phyloP scores from a whole-genome alignment of 2,113 vertebrate genomes.

The Nestor notabilis region DNA sequence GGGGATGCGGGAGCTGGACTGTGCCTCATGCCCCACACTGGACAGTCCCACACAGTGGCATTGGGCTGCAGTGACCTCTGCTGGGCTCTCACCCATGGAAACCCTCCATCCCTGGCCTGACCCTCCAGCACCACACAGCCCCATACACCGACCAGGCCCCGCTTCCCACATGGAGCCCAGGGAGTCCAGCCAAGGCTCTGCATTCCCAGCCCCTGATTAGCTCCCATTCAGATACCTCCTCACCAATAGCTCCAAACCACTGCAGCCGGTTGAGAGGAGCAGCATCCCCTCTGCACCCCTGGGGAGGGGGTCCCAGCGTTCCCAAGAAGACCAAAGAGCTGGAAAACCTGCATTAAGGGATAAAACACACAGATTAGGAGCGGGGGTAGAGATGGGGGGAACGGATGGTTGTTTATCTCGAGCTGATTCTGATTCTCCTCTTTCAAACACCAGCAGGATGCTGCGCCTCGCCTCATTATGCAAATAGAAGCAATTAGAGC shows the following conservation, averaged over 20 bases:
- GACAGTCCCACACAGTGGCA: background rate
- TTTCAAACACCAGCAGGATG: conserved; percentile 63
- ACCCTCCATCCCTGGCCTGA: background rate
- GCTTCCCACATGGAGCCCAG: accelerated
- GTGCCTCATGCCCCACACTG: accelerated
- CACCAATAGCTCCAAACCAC: accelerated
- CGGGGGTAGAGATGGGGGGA: background rate
- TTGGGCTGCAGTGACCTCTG: conserved; percentile 33
- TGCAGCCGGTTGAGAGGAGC: background rate
- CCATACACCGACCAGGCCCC: accelerated
- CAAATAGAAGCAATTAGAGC: conserved; percentile 73
- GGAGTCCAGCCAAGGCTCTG: accelerated
- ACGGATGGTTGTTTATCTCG: conserved; percentile 34
- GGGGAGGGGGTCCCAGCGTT: background rate
- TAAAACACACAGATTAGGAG: background rate
- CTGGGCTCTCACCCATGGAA: background rate
- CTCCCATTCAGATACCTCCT: background rate
- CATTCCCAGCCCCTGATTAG: background rate
- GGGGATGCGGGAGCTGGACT: background rate
- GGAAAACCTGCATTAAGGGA: background rate
- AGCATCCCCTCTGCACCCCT: background rate
- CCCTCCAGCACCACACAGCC: background rate
- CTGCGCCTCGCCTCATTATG: conserved; percentile 65
- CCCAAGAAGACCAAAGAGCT: background rate
- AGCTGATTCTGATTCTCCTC: conserved; percentile 47